Evolutionary conservation across 2,113 vertebrate genomes (phyloP), one percentile per base, ranked within the genome.

Genomic region (Tautogolabrus adspersus): DNA sequence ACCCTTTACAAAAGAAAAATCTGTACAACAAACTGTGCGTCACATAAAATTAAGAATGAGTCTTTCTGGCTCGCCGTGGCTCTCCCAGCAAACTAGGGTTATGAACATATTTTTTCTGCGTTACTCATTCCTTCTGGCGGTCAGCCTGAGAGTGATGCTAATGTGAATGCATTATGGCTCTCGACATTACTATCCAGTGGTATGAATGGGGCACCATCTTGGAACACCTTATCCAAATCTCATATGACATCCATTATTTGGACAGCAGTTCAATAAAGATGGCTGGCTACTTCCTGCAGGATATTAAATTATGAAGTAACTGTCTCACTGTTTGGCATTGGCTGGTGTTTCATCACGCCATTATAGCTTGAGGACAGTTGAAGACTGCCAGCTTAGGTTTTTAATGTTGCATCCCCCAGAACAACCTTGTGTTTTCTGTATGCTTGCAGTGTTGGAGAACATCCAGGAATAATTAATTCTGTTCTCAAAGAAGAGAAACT

Each of bases 201-300:
- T 58, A 57, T 42, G 76, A 84, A 74, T 69, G 68, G 15, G 52
- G 38, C 6, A 2, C 58, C 72, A 68, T 72, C 64, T 59, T 72
- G 57, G 18, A 77, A 63, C 60, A 70, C 65, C 65, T 70, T 61
- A 66, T 75, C 66, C 54, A 70, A 70, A 66, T 74, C 78, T 74
- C 69, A 56, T 67, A 72, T 68, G 73, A 19, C 79, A 67, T 79
- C 66, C 75, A 75, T 82, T 82, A 79, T 86, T 78, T 63, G 60
- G 51, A 66, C 49, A 71, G 65, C 12, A 42, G 66, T 79, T 68
- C 67, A 72, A 52, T 64, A 72, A 59, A 55, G 42, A 75, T 23
- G 42, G 69, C 49, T 38, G 51, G 37, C 71, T 70, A 44, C 40
- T 59, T 79, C 76, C 75, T 69, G 52, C 8, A 72, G 62, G 57